Base-by-base conservation (phyloP, 2,888 invertebrate species). In the Aethes cnicana region DNA sequence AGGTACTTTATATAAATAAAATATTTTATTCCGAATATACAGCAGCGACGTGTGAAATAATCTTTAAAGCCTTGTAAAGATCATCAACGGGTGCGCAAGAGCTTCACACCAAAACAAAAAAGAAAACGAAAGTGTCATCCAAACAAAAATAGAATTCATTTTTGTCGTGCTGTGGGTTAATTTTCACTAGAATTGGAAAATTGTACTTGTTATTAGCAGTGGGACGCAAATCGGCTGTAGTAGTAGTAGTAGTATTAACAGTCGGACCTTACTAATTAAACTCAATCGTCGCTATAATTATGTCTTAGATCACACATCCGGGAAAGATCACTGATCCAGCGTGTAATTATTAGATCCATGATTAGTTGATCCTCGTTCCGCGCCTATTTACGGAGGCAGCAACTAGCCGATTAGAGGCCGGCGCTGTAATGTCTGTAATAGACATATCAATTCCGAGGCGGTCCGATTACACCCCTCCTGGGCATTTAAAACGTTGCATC, bases 401-500 rank as follows among this genome's bases (percentile, higher is more conserved):
- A 44, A 50, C 56, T 54, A 30, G 42, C 52, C 50, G 52, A 53
- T 50, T 49, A 48, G 44, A 50, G 18, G 53, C 48, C 48, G 33
- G 37, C 33, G 26, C n/a, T n/a, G n/a, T n/a, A n/a, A n/a, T n/a
- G n/a, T 47, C 56, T 50, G 55, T 59, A 56, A 56, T 59, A 56
- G 58, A 56, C 56, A 56, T 58, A 56, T 59, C 55, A 56, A 53
- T 48, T 54, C 54, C 52, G 20, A 21, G 46, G 44, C 36, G 43
- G 44, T 32, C 52, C 37, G 44, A 44, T 44, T 44, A 52, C 52
- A 28, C 47, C 49, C 50, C 57, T 43, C 48, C 43, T 43, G 54
- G 50, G 48, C 62, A 53, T 69, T 67, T 74, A 72, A 69, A 74
- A 70, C 42, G 57, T 72, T 74, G 73, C 72, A 75, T 74, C 74